phyloP scores from a whole-genome alignment of 2,888 invertebrate species.

The Drosophila conformis region DNA sequence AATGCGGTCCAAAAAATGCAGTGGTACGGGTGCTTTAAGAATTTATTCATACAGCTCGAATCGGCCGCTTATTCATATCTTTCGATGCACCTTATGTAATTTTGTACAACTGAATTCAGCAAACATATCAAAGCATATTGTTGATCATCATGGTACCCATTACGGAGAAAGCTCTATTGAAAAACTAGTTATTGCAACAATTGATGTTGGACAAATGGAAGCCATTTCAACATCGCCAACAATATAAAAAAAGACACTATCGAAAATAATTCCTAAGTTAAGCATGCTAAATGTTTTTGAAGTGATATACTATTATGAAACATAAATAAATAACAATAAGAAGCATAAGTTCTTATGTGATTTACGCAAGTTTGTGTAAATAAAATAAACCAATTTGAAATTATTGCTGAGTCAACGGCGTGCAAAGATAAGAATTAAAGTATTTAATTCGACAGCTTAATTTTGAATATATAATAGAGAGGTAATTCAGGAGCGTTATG shows the following conservation, averaged over 20 bases:
- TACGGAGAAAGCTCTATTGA: conserved; percentile 2
- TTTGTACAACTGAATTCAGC: conserved; percentile 33
- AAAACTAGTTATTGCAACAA: conserved; percentile 18
- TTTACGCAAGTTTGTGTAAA: not conserved
- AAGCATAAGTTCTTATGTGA: not conserved
- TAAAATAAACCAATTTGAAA: not conserved
- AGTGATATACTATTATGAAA: not conserved
- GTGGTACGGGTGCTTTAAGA: not conserved
- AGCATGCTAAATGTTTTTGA: not conserved
- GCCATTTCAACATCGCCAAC: not conserved
- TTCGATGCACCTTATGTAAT: conserved; percentile 27
- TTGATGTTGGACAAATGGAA: not conserved
- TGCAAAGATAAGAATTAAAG: not conserved
- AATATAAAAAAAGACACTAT: not conserved
- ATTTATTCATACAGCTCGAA: conserved; percentile 13
- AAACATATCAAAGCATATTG: conserved; percentile 24
- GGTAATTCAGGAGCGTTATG: not conserved
- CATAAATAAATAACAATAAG: not conserved
- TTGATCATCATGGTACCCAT: conserved; percentile 21
- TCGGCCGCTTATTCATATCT: conserved; percentile 12
- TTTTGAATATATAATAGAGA: not conserved
- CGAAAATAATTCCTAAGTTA: not conserved
- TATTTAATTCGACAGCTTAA: not conserved
- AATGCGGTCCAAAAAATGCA: conserved; percentile 16
- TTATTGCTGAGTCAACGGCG: not conserved